phyloP scores from a whole-genome alignment of 2,888 invertebrate genomes.

The Strigamia maritima region DNA sequence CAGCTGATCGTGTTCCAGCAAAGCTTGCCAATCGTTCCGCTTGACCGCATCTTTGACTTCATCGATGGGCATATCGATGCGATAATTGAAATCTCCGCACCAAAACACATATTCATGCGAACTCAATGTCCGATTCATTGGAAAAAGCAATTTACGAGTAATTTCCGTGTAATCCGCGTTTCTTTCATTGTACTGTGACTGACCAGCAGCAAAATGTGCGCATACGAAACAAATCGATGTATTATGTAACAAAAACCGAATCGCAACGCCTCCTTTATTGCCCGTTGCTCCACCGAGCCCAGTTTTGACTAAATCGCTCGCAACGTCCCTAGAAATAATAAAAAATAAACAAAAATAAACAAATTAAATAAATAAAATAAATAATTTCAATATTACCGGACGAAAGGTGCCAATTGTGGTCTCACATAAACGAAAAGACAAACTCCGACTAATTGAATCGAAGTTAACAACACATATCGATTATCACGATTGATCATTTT shows the following conservation, averaged over 20 bases:
- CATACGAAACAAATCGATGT: conserved; percentile 97
- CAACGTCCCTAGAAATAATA: conserved; percentile 70
- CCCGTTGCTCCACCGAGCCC: conserved; percentile 96
- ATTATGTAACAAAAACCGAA: conserved; percentile 84
- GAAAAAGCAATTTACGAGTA: conserved; percentile 81
- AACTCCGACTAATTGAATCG: conserved; percentile 94
- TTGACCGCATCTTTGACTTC: conserved; percentile 81
- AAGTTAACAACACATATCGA: conserved; percentile 84
- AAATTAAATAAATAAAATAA: conserved; percentile 12
- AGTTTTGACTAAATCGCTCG: conserved; percentile 94
- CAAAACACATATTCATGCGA: conserved; percentile 98
- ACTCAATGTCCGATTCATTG: conserved; percentile 80
- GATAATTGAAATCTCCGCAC: conserved; percentile 99
- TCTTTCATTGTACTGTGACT: conserved; percentile 88
- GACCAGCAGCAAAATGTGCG: conserved; percentile 98
- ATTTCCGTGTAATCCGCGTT: conserved; percentile 97
- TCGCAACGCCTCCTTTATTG: conserved; percentile 94
- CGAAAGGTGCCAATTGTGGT: conserved; percentile 79
- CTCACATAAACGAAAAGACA: conserved; percentile 92
- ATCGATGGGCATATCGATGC: conserved; percentile 92
- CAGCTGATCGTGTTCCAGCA: conserved; percentile 85
- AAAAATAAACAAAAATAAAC: too few species aligned
- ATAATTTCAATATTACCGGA: conserved; percentile 56
- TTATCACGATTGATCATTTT: conserved; percentile 83
- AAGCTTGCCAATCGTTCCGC: conserved; percentile 68